Percentiles rank a stretch among this genome's conserved stretches.
These are phyloP conservation scores for Ommatoiulus sabulosus DNA, from an alignment of 2,888 invertebrate genomes.

Conservation along the genomic window DNA sequence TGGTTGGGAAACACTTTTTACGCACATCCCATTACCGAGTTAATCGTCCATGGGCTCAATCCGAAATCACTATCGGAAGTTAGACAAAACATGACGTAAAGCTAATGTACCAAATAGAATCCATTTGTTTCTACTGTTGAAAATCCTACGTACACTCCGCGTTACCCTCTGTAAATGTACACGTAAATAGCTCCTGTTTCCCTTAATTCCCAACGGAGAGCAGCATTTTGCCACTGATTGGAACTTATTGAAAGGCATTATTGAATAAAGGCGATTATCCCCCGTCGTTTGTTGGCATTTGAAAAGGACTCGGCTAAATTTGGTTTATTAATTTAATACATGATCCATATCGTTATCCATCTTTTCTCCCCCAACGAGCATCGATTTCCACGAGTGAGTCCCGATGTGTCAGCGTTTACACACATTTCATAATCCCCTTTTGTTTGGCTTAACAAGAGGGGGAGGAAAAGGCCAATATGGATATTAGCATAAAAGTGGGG, in stretches of 20 bases:
- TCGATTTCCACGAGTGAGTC: conserved; percentile 31
- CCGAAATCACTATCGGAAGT: no score
- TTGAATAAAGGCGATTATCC: conserved; percentile 49
- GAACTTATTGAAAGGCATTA: background rate
- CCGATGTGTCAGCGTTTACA: conserved; percentile 56
- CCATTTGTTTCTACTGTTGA: no score
- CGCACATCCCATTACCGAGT: no score
- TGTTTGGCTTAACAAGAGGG: background rate
- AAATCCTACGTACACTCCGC: no score
- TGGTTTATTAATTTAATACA: conserved; percentile 51
- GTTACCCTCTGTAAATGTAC: no score
- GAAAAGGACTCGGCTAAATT: background rate
- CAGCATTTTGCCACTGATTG: background rate
- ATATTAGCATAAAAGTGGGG: background rate
- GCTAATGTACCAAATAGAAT: no score
- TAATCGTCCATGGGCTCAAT: no score
- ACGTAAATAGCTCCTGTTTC: background rate
- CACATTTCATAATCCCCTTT: conserved; percentile 47
- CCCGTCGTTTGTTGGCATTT: conserved; percentile 41
- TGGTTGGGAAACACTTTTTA: no score
- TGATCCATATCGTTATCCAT: conserved; percentile 16
- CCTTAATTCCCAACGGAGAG: background rate
- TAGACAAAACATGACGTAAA: no score
- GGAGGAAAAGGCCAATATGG: background rate
- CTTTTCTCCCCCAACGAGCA: background rate